Base-by-base conservation (phyloP, 2,113 vertebrate genomes). In the Pholis gunnellus region DNA sequence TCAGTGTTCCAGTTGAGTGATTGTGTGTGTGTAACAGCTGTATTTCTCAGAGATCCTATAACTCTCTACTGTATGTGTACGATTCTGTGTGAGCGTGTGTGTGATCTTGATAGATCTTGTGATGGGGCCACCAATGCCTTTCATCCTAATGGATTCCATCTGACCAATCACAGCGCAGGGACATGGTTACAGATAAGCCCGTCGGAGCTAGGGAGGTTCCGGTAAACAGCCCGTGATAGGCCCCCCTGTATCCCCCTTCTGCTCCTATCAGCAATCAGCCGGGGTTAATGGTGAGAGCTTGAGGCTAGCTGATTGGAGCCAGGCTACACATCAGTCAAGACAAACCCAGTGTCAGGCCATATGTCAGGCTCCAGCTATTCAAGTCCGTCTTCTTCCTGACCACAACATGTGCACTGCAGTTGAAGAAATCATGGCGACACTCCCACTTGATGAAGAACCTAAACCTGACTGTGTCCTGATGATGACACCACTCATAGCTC, bases 101-200 rank as follows among this genome's bases (percentile, higher is more conserved):
- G 82, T 83, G 90, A 91, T 87, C 88, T 74, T 93, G 85, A 93
- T 89, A 71, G 82, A 90, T 88, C 65, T 71, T 85, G 81, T 79
- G 91, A 93, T 88, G 88, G 91, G 91, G 86, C 87, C 91, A 92
- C 84, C 86, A 81, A 64, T 89, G 71, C 83, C 91, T 94, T 94
- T 94, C 87, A 93, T 93, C 91, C 83, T 93, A 94, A 94, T 91
- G 79, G 88, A 84, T 90, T 89, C 92, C 94, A 94, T 91, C 93
- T 94, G 93, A 93, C 90, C 93, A 94, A 93, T 93, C 93, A 93
- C 80, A 85, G 88, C 15, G 29, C 72, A 88, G 82, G 89, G 89
- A 93, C 88, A 80, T 75, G 54, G 75, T 66, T 73, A 59, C 84
- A 91, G 94, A 94, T 94, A 94, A 93, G 89, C 71, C 59, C 0